Base-by-base conservation (phyloP, 2,888 invertebrate genomes). In the Linnaemya vulpina region DNA sequence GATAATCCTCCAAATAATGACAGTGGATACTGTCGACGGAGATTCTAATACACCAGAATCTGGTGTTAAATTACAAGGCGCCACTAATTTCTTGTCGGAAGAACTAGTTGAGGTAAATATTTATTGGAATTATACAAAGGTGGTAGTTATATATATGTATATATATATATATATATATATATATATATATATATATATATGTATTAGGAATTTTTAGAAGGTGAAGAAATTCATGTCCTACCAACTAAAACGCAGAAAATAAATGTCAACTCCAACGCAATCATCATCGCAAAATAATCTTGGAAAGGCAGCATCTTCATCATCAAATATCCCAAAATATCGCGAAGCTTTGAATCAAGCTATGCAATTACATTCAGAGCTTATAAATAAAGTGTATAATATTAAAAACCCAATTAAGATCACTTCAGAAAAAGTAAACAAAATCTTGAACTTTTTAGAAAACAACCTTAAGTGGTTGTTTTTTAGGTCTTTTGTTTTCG, bases 11-110 rank as follows among this genome's bases (percentile, higher is more conserved):
- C 35, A 46, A 20, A 46, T 73, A 17, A 73, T 73, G 1, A 73
- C 73, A 13, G 20, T 60, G 17, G 73, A 60, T 35, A 53, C 68
- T 25, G 68, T 53, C 11, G 53, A 68, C 38, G 46, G 46, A 4
- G 46, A 73, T n/a, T 2, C 53, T 13, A 43, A 15, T 43, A 43
- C 43, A 15, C 43, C 43, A 40, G 35, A 68, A 53, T 53, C 68
- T 15, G 63, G 43, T 13, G 22, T 40, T 35, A 10, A 51, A 51
- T 20, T 51, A 20, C 49, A 5, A 17, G 49, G 17, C 0, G 8
- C 43, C 43, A 43, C 43, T 43, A 15, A 43, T 43, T 11, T 43
- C 11, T 11, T 22, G 15, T 63, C 38, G 5, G 43, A 63, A 63
- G 22, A 63, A 22, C 8, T 22, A 5, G 8, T 58, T 43, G 63